Conservation (phyloP, 2,888 invertebrate genomes). For the Encarsia formosa region DNA sequence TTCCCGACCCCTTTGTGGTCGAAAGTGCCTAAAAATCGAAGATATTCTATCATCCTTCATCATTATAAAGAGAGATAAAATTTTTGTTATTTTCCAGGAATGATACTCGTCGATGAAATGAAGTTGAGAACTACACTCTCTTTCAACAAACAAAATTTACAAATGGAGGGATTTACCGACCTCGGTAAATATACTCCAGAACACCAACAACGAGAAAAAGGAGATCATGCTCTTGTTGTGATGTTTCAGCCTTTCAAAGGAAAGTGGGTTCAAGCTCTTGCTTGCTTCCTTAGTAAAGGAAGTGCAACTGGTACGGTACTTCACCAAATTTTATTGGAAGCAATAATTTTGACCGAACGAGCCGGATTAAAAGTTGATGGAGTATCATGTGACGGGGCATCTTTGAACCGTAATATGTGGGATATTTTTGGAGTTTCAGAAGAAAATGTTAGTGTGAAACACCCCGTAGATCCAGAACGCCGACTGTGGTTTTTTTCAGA, state of each 20-base stretch:
- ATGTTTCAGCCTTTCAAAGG: conserved; percentile 4
- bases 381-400: neutral
- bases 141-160: neutral
- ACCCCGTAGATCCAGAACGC: neutral
- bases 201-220: neutral
- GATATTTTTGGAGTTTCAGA: neutral
- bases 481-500: conserved; percentile 1
- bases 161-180: neutral
- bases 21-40: too few relatives aligned
- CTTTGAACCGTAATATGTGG: neutral
- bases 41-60: too few relatives aligned
- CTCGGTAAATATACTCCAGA: neutral
- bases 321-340: neutral
- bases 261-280: neutral
- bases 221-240: neutral
- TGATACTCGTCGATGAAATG: neutral
- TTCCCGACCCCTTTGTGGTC: too few relatives aligned
- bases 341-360: neutral
- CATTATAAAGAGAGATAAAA: too few relatives aligned
- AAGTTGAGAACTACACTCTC: neutral
- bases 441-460: neutral
- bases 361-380: conserved; percentile 1
- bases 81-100: neutral
- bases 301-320: neutral
- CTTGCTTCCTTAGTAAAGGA: neutral